Evolutionary conservation across 2,888 invertebrate genomes (phyloP).

Genomic region (Malacosoma neustria): DNA sequence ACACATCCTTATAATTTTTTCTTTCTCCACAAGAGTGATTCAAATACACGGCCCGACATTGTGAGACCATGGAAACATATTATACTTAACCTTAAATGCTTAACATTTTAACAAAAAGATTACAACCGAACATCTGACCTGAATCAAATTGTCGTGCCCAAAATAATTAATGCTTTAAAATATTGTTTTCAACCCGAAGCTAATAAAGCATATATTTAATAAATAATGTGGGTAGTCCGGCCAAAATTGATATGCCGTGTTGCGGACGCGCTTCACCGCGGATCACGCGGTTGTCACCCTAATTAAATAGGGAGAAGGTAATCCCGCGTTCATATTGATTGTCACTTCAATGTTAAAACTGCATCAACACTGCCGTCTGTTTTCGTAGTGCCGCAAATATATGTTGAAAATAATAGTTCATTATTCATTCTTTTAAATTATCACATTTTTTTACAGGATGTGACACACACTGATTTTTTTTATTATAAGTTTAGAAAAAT

Average conservation of each 20-base stretch:
- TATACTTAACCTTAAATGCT: too few relatives aligned
- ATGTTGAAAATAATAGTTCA: too few relatives aligned
- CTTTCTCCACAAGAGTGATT: too few relatives aligned
- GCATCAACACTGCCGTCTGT: not conserved
- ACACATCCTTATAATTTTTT: too few relatives aligned
- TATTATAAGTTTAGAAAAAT: too few relatives aligned
- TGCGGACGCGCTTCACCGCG: slow-evolving; percentile 5
- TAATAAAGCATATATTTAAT: not conserved
- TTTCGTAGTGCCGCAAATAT: too few relatives aligned
- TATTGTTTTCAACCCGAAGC: not conserved
- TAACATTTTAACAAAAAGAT: too few relatives aligned
- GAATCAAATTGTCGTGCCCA: not conserved
- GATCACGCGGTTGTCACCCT: not conserved
- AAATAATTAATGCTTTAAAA: not conserved
- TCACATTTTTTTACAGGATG: too few relatives aligned
- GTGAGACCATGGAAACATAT: too few relatives aligned
- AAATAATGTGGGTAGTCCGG: not conserved
- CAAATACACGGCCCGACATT: too few relatives aligned
- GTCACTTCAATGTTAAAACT: not conserved
- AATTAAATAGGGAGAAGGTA: not conserved
- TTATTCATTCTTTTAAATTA: too few relatives aligned
- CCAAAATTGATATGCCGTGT: slow-evolving; percentile 10
- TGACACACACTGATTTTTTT: too few relatives aligned
- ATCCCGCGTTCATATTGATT: not conserved
- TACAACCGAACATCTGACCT: not conserved